Evolutionary conservation across 2,113 vertebrate genomes (phyloP), one percentile per base, ranked within the genome.

Genomic region (Trematocara unimaculatum): DNA sequence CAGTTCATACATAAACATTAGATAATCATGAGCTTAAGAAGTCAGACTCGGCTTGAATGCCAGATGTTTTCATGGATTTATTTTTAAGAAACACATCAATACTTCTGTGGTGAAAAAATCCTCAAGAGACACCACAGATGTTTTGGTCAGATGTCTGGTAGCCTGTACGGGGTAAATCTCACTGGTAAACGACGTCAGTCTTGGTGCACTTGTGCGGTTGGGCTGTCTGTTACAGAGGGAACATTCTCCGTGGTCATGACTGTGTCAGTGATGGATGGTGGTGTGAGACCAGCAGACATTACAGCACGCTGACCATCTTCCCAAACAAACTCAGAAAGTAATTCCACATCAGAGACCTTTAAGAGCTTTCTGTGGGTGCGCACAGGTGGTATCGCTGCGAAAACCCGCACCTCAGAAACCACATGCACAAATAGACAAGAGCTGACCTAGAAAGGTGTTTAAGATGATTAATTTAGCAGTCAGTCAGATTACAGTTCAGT

Each of bases 111-210:
- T 7, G 20, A 29, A 12, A 74, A 47, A 47, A 49, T 20, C 31
- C 29, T 5, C 38, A 20, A 40, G 18, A 67, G 35, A 20, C 23
- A 74, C 10, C 31, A 11, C 55, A 82, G 85, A 23, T 42, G 62
- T 67, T 67, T 40, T 40, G 62, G 58, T 67, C 67, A 82, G 80
- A 23, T 51, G 45, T 40, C 15, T 38, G 31, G 38, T 79, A 23
- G 58, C 2, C 53, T 8, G 11, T 47, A 45, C 6, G 47, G 54
- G 49, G 83, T 18, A 47, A 62, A 77, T 51, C 11, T 84, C 45
- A 11, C 42, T 81, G 82, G 42, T 55, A 13, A 20, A 64, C 90
- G 64, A 86, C 81, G 81, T 91, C 81, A 89, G 35, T 74, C 88
- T 84, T 15, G 15, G 79, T 78, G 56, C 38, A 2, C 35, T 87